A percentile compares a stretch with the other conserved stretches of the same genome.
Evolutionary conservation across 2,797 vertebrate species (phyloP).

Genomic region (Cryptoblepharus egeriae): DNA sequence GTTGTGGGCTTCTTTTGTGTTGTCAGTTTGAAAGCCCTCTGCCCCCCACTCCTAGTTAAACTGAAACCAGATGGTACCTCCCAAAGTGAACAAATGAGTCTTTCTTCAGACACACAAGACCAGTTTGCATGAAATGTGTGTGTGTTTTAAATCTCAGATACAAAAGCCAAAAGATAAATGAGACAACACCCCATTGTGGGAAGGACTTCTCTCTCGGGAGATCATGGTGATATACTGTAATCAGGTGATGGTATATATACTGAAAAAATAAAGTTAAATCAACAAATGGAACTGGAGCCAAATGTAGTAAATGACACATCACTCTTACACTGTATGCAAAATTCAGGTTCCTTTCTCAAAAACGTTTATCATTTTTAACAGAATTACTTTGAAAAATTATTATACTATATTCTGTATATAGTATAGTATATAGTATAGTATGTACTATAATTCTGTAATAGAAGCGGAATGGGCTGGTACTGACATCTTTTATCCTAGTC

Average conservation of each 20-base stretch:
- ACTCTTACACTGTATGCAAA: constrained; percentile 6
- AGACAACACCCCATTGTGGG: not conserved
- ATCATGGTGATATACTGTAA: constrained; percentile 32
- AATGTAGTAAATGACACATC: not conserved
- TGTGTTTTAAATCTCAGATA: constrained; percentile 24
- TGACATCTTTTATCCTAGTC: constrained; percentile 20
- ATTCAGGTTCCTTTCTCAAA: not conserved
- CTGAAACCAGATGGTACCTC: constrained; percentile 54
- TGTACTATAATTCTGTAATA: constrained; percentile 2
- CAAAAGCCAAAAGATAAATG: constrained; percentile 16
- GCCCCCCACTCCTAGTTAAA: constrained; percentile 10
- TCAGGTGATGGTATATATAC: constrained; percentile 22
- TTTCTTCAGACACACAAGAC: constrained; percentile 34
- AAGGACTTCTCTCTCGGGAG: constrained; percentile 17
- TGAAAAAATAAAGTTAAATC: not conserved
- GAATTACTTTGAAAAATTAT: constrained; percentile 9
- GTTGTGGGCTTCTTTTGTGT: constrained; percentile 13
- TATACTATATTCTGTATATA: too few species aligned
- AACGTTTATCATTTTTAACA: not conserved
- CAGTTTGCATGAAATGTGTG: constrained; percentile 28
- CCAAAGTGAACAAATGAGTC: constrained; percentile 39
- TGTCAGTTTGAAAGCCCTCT: not conserved
- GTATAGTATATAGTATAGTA: too few species aligned
- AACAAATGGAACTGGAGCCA: constrained; percentile 36
- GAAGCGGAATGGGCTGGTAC: constrained; percentile 14